Evolutionary conservation across 2,888 invertebrate genomes (phyloP).

Genomic region (Meloe dianella): DNA sequence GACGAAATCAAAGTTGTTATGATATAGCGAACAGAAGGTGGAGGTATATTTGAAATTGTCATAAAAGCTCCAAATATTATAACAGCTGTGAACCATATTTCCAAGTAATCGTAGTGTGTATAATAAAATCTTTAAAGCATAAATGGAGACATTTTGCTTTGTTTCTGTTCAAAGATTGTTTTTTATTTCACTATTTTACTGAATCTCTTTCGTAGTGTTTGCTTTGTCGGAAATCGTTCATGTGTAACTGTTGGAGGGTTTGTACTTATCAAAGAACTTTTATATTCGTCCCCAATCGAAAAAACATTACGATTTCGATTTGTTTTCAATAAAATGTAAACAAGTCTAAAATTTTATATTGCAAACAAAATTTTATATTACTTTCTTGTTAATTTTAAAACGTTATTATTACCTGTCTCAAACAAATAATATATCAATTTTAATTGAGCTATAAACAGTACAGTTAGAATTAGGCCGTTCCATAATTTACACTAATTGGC

Average conservation of each 20-base stretch:
- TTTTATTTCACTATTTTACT: constrained; percentile 18
- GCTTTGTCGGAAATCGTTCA: constrained; percentile 36
- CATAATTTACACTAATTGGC: constrained; percentile 34
- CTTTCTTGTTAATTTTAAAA: not conserved
- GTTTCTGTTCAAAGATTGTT: constrained; percentile 28
- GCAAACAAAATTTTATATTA: not conserved
- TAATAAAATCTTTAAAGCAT: constrained; percentile 24
- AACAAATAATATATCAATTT: constrained; percentile 21
- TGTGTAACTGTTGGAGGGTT: constrained; percentile 29
- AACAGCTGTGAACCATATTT: constrained; percentile 23
- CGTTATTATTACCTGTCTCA: not conserved
- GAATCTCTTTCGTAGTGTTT: constrained; percentile 33
- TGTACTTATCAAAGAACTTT: constrained; percentile 34
- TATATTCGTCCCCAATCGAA: constrained; percentile 14
- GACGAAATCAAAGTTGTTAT: constrained; percentile 37
- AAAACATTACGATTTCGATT: constrained; percentile 15
- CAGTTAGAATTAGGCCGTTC: constrained; percentile 24
- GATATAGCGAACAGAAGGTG: not conserved
- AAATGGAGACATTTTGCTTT: constrained; percentile 26
- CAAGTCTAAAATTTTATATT: not conserved
- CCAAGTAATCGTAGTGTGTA: constrained; percentile 18
- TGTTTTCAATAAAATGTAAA: constrained; percentile 5
- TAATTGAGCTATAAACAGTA: constrained; percentile 27
- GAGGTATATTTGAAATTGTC: constrained; percentile 18
- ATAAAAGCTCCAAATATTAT: constrained; percentile 28